Conservation (phyloP, 1,140 invertebrate species). For the Reticulitermes speratus region DNA sequence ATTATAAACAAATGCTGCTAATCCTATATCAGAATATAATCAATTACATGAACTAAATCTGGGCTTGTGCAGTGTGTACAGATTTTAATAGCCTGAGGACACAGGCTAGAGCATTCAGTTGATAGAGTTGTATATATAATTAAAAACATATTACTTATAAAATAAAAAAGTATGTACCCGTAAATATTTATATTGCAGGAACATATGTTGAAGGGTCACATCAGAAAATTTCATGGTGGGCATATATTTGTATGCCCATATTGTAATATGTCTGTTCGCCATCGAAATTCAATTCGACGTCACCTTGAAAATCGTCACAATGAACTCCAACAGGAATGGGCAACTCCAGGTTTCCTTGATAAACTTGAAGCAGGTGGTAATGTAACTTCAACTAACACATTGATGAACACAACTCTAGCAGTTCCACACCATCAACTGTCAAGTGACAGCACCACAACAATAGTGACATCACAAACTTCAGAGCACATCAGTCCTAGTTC, state of each 20-base stretch:
- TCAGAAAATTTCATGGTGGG: slow-evolving; percentile 17
- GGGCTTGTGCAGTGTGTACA: too few relatives aligned
- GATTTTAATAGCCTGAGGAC: too few relatives aligned
- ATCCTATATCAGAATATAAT: too few relatives aligned
- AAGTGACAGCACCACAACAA: too few relatives aligned
- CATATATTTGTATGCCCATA: slow-evolving; percentile 22
- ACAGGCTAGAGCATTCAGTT: too few relatives aligned
- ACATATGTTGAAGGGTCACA: slow-evolving; percentile 23
- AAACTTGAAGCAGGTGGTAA: not conserved
- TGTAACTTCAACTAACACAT: not conserved
- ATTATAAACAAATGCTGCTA: too few relatives aligned
- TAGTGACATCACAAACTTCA: not conserved
- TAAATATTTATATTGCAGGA: not conserved
- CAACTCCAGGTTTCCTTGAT: not conserved
- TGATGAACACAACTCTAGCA: not conserved
- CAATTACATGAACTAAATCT: too few relatives aligned
- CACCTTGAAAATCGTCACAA: slow-evolving; percentile 14
- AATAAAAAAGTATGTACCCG: too few relatives aligned
- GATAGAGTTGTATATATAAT: too few relatives aligned
- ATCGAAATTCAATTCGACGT: slow-evolving; percentile 24
- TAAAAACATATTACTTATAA: too few relatives aligned
- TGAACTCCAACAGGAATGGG: not conserved
- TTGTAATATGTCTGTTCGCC: slow-evolving; percentile 14
- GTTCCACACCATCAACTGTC: too few relatives aligned
- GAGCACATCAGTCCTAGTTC: not conserved